These are phyloP conservation scores for Tetanocera ferruginea DNA, from an alignment of 2,888 invertebrate species.

Conservation along the genomic window DNA sequence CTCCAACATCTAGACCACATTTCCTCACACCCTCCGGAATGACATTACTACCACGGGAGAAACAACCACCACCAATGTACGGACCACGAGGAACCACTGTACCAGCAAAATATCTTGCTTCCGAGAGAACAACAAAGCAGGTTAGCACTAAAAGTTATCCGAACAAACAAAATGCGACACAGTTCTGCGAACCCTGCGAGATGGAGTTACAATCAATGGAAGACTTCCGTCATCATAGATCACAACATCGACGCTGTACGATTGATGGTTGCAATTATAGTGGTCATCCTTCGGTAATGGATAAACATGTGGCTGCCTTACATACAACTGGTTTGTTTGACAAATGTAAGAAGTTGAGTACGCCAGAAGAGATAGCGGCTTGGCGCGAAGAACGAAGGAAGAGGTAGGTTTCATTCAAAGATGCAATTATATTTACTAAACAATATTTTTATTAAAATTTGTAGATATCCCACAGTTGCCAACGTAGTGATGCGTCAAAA, in stretches of 20 bases:
- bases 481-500: slow-evolving; percentile 78
- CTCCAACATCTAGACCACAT: slow-evolving; percentile 46
- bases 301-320: slow-evolving; percentile 85
- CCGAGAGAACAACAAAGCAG: background rate
- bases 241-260: slow-evolving; percentile 84
- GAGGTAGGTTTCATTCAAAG: slow-evolving; percentile 64
- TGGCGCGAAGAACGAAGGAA: slow-evolving; percentile 88
- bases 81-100: slow-evolving; percentile 66
- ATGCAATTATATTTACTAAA: background rate
- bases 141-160: background rate
- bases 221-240: slow-evolving; percentile 76
- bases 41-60: slow-evolving; percentile 61
- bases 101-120: slow-evolving; percentile 59
- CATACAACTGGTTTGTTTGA: slow-evolving; percentile 87
- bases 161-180: slow-evolving; percentile 52
- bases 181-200: slow-evolving; percentile 87
- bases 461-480: slow-evolving; percentile 77
- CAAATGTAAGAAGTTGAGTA: slow-evolving; percentile 80
- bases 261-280: slow-evolving; percentile 78
- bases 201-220: slow-evolving; percentile 76
- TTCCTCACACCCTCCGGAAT: slow-evolving; percentile 67
- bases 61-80: slow-evolving; percentile 69
- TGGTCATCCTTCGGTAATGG: slow-evolving; percentile 73
- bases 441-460: background rate
- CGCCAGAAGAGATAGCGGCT: slow-evolving; percentile 85